Conservation (phyloP, 2,888 invertebrate species). For the Brachylomia viminalis region DNA sequence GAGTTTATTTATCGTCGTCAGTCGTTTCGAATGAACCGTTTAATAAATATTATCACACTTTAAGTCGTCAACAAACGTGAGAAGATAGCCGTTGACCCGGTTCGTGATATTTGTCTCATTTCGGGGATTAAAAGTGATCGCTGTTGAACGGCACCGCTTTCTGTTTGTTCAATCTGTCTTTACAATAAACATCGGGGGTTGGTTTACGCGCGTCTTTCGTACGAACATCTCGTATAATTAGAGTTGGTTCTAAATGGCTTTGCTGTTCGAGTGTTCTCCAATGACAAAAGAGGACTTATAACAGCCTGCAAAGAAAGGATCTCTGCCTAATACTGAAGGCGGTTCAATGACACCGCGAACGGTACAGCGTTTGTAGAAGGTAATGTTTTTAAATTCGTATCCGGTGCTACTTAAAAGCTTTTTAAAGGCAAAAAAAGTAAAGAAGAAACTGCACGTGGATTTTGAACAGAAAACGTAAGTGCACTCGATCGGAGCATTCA, state of each 20-base stretch:
- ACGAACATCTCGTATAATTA: conserved; percentile 85
- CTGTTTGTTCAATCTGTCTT: conserved; percentile 86
- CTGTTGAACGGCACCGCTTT: conserved; percentile 83
- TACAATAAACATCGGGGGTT: conserved; percentile 84
- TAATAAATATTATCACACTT: conserved; percentile 90
- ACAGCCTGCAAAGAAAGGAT: conserved; percentile 78
- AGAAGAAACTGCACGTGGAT: conserved; percentile 75
- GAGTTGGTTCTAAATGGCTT: conserved; percentile 82
- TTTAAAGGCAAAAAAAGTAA: conserved; percentile 72
- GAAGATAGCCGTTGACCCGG: conserved; percentile 89
- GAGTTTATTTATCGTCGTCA: conserved; percentile 87
- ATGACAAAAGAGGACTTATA: conserved; percentile 86
- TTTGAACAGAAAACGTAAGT: conserved; percentile 59
- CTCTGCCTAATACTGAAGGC: conserved; percentile 80
- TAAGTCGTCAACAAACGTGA: conserved; percentile 90
- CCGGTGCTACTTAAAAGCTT: conserved; percentile 82
- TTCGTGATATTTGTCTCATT: conserved; percentile 90
- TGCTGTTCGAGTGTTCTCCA: conserved; percentile 83
- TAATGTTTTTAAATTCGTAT: conserved; percentile 81
- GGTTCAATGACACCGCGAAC: conserved; percentile 82
- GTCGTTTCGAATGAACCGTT: conserved; percentile 87
- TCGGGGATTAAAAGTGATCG: conserved; percentile 88
- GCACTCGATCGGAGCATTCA: conserved; percentile 50
- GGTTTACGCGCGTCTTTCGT: conserved; percentile 75
- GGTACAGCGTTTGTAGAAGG: conserved; percentile 76